A percentile compares a stretch with the other conserved stretches of the same genome.
Conservation (phyloP, 2,113 vertebrate species). For the Callaeas wilsoni region DNA sequence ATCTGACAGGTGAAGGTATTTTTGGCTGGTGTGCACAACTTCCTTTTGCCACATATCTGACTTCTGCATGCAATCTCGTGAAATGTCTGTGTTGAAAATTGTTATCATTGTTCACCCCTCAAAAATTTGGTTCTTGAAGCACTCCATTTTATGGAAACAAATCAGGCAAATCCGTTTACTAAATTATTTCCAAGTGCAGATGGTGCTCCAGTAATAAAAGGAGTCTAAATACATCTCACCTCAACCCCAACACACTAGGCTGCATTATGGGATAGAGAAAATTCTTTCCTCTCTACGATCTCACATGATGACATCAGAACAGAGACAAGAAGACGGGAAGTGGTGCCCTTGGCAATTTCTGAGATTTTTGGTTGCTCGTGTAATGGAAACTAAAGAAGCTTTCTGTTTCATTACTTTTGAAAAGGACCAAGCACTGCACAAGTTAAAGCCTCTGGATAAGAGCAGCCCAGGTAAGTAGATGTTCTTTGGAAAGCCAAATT, state of each 20-base stretch:
- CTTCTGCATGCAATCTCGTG: background rate
- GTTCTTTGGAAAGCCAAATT: background rate
- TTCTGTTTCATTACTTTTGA: background rate
- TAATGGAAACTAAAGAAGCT: background rate
- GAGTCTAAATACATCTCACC: background rate
- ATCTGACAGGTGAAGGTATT: background rate
- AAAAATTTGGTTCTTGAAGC: background rate
- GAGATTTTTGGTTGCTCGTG: background rate
- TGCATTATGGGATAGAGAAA: background rate
- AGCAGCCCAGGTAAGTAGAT: background rate
- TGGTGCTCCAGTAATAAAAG: background rate
- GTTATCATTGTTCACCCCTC: background rate
- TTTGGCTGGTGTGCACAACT: background rate
- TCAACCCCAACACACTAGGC: background rate
- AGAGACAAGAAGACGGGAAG: background rate
- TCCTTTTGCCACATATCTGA: background rate
- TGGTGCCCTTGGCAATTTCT: background rate
- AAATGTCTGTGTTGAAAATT: background rate
- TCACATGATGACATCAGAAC: background rate
- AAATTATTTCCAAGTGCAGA: background rate
- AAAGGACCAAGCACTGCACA: background rate
- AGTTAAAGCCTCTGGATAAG: background rate
- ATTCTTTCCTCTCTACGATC: background rate
- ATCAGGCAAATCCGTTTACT: background rate
- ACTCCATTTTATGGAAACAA: background rate